Evolutionary conservation across 2,888 invertebrate species (phyloP), one percentile per base, ranked within the genome.

Genomic region (Zygogramma bicolorata): DNA sequence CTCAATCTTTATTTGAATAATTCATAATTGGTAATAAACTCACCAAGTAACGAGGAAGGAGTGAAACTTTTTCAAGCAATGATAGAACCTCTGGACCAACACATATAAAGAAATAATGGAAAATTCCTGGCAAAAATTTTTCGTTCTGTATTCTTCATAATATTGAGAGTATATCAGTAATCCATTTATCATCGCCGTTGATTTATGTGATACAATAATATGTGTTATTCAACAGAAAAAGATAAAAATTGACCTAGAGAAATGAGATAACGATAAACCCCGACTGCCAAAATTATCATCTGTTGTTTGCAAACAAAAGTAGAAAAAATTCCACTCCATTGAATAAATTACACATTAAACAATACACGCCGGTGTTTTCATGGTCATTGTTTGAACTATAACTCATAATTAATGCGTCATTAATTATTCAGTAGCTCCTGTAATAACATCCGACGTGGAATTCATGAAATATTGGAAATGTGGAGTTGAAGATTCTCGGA

Each of bases 161-260:
- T 10, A 46, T 46, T 46, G 46, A 46, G 3, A 20, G 20, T 46
- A 46, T 20, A 6, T 25, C 4, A 25, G n/a, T 53, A n/a, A 53
- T 46, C 46, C 46, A 6, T 27, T 25, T n/a, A 13, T 53, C 25
- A 53, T 53, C n/a, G 25, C 53, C 3, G n/a, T 27, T 53, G 25
- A 53, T 22, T 13, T 25, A 25, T 27, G 53, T 53, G 53, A 27
- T 53, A 27, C 22, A 53, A 22, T 25, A 25, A 25, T 6, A 27
- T 53, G 53, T 53, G 6, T 53, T 53, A 53, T 53, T 18, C 4
- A 27, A 53, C 25, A 53, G 20, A 46, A 46, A 53, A 53, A 53
- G 53, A 53, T 53, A 53, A 53, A 53, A 53, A 53, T 25, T 53
- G 53, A 53, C 53, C 53, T 53, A 53, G 27, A 22, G 53, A n/a